Base-by-base conservation (phyloP, 37 sponge, comb jelly and placozoan species). In the Ianthella basta region DNA sequence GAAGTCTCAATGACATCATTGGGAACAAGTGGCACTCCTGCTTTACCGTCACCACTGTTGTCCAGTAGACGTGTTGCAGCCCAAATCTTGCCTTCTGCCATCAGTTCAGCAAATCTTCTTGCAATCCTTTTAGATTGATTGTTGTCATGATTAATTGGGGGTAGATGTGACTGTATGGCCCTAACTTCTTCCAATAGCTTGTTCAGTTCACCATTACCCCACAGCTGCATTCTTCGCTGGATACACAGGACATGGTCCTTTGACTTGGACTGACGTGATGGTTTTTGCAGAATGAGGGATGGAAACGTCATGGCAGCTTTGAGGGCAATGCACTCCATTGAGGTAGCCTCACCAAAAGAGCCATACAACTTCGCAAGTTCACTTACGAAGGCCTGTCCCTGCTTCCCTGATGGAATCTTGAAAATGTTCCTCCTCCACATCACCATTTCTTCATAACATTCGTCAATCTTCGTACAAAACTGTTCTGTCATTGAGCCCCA, bases 261-360 rank as follows among this genome's bases (percentile, higher is more conserved):
- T 16, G 80, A 10, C 36, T 80, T 80, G 5, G 80, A 80, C 15
- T 38, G 54, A 10, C 56, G 3, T 14, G 56, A 80, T 50, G 80
- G 56, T 54, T 80, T 80, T 54, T 80, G 56, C 23, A 55, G 59
- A 35, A 80, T 27, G 20, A 55, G 29, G n/a, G 56, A 24, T 24
- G 56, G 80, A 10, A 80, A 53, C 23, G 57, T 24, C 80, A 50
- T 55, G 56, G 80, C 80, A 54, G 80, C 80, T 66, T 66, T 66
- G 68, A 66, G 68, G 68, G 68, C 68, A 66, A 66, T 66, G 29
- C 68, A 66, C 23, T 66, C 68, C 14, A 66, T 24, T 24, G 68
- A 66, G 68, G 68, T 66, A 66, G 68, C 68, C 68, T 66, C 23
- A n/a, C 13, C 68, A 66, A 66, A 66, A n/a, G 68, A 16, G 23